Evolutionary conservation across 2,888 invertebrate species (phyloP).

Genomic region (Eilema depressum): DNA sequence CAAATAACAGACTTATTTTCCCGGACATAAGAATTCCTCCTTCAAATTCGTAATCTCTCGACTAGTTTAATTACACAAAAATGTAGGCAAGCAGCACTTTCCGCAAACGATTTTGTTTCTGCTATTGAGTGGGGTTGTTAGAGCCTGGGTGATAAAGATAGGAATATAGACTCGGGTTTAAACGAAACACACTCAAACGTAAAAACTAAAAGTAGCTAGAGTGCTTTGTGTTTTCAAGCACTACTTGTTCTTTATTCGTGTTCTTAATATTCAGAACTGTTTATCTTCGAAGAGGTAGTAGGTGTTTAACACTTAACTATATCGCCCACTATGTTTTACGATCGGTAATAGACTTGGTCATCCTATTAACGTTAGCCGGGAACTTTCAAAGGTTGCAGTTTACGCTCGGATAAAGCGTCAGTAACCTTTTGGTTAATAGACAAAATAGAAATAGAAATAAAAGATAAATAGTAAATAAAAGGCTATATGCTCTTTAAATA

Average conservation of each 20-base stretch:
- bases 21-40: not conserved
- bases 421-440: too few species aligned
- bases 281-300: not conserved
- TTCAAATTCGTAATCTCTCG: not conserved
- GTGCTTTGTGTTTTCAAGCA: constrained; percentile 2
- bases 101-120: not conserved
- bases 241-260: not conserved
- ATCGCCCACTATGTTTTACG: not conserved
- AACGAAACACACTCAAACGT: not conserved
- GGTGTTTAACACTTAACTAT: not conserved
- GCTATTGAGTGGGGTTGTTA: not conserved
- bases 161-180: not conserved
- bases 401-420: too few species aligned
- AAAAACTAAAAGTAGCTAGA: not conserved
- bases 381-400: too few species aligned
- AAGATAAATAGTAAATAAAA: too few species aligned
- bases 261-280: not conserved
- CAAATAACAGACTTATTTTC: too few species aligned
- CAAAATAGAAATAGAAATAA: too few species aligned
- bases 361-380: too few species aligned
- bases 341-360: not conserved
- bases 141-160: not conserved
- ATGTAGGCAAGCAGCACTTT: too few species aligned
- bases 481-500: too few species aligned
- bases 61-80: not conserved